Base-by-base conservation (phyloP, 1,140 invertebrate species). In the Sitophilus oryzae region DNA sequence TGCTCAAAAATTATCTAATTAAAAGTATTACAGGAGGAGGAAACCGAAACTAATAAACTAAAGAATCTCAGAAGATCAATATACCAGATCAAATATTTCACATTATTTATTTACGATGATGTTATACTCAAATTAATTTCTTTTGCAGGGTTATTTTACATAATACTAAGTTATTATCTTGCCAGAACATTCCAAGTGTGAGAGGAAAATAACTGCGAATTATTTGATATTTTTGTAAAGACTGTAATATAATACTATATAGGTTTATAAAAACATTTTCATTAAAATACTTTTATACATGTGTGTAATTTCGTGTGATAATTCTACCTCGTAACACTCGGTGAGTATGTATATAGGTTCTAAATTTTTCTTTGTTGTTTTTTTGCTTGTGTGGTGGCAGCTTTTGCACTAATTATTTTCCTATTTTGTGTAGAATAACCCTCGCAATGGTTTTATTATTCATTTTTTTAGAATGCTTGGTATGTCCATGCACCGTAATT, bases 121-220 rank as follows among this genome's bases (percentile, higher is more conserved):
- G 11, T 14, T 36, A 42, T 48, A 55, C 36, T 40, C 37, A 40
- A 45, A 46, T 46, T 47, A 43, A 52, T 54, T 40, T 58, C 46
- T 44, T 55, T 61, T 61, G 40, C 60, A 61, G 60, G 60, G 60
- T 58, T 61, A 61, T 61, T 61, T 55, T 61, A 56, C 53, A 35
- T 53, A 36, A 16, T 57, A 38, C 15, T 52, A 53, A 47, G 44
- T 44, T 57, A 49, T 53, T 60, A 44, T 48, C 51, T 57, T 57
- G 44, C 55, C 38, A 57, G 54, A 50, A 60, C 43, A 35, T 54
- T 56, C 22, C 51, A 52, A 44, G 44, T 30, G n/a, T 60, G 35
- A 59, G 23, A 50, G n/a, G 6, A 16, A 22, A 42, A 10, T 16
- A 21, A 41, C 19, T 20, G 40, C 10, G 35, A 52, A 35, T 25